phyloP scores from a whole-genome alignment of 1,140 invertebrate species.

The Meloidogyne floridensis region DNA sequence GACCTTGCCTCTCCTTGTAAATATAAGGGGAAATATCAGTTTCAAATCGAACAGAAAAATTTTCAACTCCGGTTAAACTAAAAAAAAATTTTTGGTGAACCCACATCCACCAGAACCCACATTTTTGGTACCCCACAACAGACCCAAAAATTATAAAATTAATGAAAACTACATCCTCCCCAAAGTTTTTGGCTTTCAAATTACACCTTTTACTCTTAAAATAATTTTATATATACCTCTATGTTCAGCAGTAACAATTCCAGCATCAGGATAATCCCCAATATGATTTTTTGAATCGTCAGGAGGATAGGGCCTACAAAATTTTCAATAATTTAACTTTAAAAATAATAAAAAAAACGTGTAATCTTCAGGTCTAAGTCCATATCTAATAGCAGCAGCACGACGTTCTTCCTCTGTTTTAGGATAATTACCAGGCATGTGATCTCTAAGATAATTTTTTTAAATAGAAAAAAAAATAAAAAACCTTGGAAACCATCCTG shows the following conservation, averaged over 20 bases:
- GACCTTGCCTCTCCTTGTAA: too few relatives aligned
- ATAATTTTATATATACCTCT: conserved; percentile 35
- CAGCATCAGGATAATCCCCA: conserved; percentile 64
- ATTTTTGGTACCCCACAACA: too few relatives aligned
- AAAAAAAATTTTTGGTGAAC: too few relatives aligned
- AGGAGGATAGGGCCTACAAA: conserved; percentile 41
- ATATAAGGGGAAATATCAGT: too few relatives aligned
- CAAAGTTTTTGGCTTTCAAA: too few relatives aligned
- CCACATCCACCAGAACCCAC: too few relatives aligned
- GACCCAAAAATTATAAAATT: too few relatives aligned
- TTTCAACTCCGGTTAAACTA: too few relatives aligned
- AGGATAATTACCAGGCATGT: conserved; percentile 57
- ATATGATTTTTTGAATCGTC: conserved; percentile 41
- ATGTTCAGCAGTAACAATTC: conserved; percentile 54
- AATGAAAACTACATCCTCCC: too few relatives aligned
- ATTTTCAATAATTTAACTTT: background rate
- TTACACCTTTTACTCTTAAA: too few relatives aligned
- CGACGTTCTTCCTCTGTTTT: conserved; percentile 62
- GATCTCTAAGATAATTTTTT: conserved; percentile 44
- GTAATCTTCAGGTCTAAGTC: conserved; percentile 63
- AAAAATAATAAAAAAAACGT: conserved; percentile 32
- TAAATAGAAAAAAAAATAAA: background rate
- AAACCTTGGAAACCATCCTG: conserved; percentile 29
- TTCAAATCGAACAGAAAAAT: too few relatives aligned
- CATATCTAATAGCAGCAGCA: conserved; percentile 60